These are phyloP conservation scores for Oscheius onirici DNA, from an alignment of 2,888 invertebrate genomes.

Conservation along the genomic window DNA sequence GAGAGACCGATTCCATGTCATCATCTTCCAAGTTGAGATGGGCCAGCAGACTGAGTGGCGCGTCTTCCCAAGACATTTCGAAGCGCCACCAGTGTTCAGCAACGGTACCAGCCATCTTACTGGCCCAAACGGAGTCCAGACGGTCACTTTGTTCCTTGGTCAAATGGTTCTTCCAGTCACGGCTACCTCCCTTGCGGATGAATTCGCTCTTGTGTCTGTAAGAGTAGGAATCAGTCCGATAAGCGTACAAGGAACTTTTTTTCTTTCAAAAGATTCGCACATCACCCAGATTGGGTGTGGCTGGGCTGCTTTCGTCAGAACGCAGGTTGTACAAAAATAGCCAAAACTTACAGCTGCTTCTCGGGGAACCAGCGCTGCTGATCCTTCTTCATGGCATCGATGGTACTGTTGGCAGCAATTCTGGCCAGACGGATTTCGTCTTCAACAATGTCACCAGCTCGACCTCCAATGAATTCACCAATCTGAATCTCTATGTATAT, in stretches of 20 bases:
- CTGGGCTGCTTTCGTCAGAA: conserved; percentile 7
- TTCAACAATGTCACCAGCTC: conserved; percentile 54
- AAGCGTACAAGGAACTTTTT: conserved; percentile 2
- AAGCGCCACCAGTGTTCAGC: conserved; percentile 51
- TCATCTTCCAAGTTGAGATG: conserved; percentile 37
- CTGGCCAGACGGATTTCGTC: conserved; percentile 48
- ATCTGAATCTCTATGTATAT: conserved; percentile 39
- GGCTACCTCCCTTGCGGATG: conserved; percentile 67
- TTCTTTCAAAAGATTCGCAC: neutral
- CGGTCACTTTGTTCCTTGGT: conserved; percentile 65
- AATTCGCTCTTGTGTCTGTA: conserved; percentile 61
- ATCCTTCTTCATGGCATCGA: conserved; percentile 69
- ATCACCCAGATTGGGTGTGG: conserved; percentile 11
- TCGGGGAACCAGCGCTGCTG: conserved; percentile 69
- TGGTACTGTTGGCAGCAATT: conserved; percentile 59
- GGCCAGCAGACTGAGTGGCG: conserved; percentile 27
- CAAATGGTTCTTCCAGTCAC: conserved; percentile 70
- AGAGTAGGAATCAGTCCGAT: neutral
- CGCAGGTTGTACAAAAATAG: conserved; percentile 4
- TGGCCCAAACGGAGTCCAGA: conserved; percentile 54
- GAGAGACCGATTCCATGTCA: conserved; percentile 32
- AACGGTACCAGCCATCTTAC: conserved; percentile 45
- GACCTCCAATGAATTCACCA: conserved; percentile 66
- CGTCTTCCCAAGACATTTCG: conserved; percentile 69
- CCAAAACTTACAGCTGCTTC: conserved; percentile 42